A percentile compares a stretch with the other conserved stretches of the same genome.
Conservation (phyloP, 2,888 invertebrate species). For the Camptogramma bilineatum region DNA sequence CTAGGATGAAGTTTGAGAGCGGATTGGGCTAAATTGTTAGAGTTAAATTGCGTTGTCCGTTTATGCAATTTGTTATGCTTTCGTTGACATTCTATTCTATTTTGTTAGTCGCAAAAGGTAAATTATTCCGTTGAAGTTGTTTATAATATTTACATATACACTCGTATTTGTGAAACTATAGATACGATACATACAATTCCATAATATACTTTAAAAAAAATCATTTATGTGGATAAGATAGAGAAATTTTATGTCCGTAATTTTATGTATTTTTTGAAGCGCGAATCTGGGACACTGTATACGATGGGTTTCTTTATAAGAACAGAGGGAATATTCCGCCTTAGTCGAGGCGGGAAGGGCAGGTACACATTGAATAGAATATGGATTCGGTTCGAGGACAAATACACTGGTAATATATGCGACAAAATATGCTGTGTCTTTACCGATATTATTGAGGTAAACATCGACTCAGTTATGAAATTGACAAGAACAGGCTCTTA, state of each 20-base stretch:
- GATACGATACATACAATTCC: no score
- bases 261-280: conserved; percentile 14
- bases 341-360: conserved; percentile 43
- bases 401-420: conserved; percentile 31
- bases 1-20: conserved; percentile 29
- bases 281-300: conserved; percentile 6
- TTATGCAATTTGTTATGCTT: conserved; percentile 23
- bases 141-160: no score
- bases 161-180: no score
- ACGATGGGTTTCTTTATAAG: conserved; percentile 41
- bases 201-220: no score
- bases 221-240: background rate
- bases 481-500: background rate
- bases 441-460: conserved; percentile 11
- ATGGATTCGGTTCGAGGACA: conserved; percentile 44
- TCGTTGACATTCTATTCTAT: conserved; percentile 2
- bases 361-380: conserved; percentile 49
- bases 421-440: conserved; percentile 34
- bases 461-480: conserved; percentile 13
- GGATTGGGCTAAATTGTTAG: conserved; percentile 26
- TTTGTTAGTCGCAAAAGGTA: background rate
- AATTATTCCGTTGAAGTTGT: background rate
- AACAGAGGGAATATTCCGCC: conserved; percentile 45
- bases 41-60: conserved; percentile 23
- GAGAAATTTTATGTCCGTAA: background rate